These are phyloP conservation scores for Caenorhabditis briggsae DNA, from an alignment of 1,140 invertebrate species.

Conservation along the genomic window DNA sequence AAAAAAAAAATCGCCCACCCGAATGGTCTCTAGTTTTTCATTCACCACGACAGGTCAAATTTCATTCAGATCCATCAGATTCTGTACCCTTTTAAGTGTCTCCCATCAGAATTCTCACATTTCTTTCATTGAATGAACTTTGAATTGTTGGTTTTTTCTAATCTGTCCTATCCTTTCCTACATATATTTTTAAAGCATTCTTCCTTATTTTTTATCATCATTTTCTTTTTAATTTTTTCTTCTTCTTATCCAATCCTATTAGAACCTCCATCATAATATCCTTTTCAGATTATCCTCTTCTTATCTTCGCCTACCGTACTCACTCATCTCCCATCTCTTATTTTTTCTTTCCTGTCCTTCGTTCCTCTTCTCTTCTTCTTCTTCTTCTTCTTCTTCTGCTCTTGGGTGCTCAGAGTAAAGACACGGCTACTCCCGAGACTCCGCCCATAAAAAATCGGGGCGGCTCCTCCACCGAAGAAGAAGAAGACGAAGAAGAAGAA, in stretches of 20 bases:
- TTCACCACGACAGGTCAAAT: too few species aligned
- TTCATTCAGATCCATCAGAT: too few species aligned
- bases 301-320: not conserved
- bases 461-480: not conserved
- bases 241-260: not conserved
- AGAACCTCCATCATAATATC: not conserved
- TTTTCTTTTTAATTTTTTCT: too few species aligned
- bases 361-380: not conserved
- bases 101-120: too few species aligned
- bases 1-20: too few species aligned
- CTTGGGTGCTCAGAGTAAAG: conserved; percentile 27
- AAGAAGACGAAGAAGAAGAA: not conserved
- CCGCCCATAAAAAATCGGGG: conserved; percentile 37
- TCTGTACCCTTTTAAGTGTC: too few species aligned
- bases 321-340: not conserved
- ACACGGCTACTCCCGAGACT: conserved; percentile 13
- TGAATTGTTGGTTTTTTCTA: too few species aligned
- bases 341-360: not conserved
- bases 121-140: too few species aligned
- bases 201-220: too few species aligned
- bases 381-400: not conserved
- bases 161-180: too few species aligned
- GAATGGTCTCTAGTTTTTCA: too few species aligned
- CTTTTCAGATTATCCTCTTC: not conserved
- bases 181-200: too few species aligned